Evolutionary conservation across 2,888 invertebrate species (phyloP), one percentile per base, ranked within the genome.

Genomic region (Erebia epiphron): DNA sequence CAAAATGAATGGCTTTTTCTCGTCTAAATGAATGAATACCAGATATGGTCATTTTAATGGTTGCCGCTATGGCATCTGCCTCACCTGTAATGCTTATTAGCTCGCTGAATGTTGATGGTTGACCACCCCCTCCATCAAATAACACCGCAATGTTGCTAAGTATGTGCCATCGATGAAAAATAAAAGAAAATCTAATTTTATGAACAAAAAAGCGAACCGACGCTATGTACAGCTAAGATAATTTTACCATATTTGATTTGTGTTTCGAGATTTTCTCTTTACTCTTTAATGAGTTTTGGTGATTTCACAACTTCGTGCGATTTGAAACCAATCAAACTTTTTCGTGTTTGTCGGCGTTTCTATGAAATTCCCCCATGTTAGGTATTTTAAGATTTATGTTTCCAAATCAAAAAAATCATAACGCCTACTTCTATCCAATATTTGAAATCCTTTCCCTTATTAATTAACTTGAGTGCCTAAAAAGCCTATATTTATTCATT

Each of bases 271-370:
- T 88, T 89, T 86, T 86, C 81, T 90, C 83, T 91, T 91, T 89
- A 90, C 92, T 92, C 92, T 88, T 90, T 90, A 92, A 91, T 90
- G 90, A 91, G 90, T 91, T 93, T 86, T 83, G 84, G 83, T 83
- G 86, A 83, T 83, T 86, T 78, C 80, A 75, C 81, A 79, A 83
- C 84, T 86, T 83, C 80, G 83, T 86, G 79, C 86, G 86, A 86
- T 91, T 88, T 86, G 84, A 89, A 92, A 88, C 87, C 91, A 92
- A 92, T 93, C 89, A 91, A 92, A 92, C 89, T 92, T 93, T 83
- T 86, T 87, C 86, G 81, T 79, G 80, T 82, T 83, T 82, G 79
- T 77, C 79, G 77, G 72, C 74, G 77, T 75, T 76, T 82, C 82
- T 76, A 80, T 78, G 76, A 80, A 81, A 79, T 82, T 63, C 72